Percentiles rank a stretch among this genome's conserved stretches.
These are phyloP conservation scores for Chloroceryle aenea DNA, from an alignment of 2,113 vertebrate species.

Conservation along the genomic window DNA sequence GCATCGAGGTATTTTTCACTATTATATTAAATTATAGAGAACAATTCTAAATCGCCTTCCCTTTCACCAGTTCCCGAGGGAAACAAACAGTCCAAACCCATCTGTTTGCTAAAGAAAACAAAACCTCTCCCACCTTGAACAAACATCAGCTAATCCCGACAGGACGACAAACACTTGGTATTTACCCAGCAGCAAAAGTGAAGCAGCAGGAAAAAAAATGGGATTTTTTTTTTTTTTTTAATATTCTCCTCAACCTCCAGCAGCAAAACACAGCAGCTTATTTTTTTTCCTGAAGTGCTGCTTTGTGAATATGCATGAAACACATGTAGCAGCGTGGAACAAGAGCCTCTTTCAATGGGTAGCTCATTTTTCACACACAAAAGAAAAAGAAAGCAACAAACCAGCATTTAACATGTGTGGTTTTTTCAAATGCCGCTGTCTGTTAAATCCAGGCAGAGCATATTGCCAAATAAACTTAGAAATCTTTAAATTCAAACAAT, in stretches of 20 bases:
- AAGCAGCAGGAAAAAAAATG: background rate
- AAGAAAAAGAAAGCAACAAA: background rate
- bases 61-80: background rate
- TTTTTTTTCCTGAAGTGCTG: background rate
- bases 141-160: conserved; percentile 12
- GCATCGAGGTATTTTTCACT: background rate
- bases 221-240: background rate
- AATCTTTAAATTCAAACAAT: background rate
- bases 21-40: background rate
- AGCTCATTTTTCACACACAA: conserved; percentile 11
- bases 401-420: background rate
- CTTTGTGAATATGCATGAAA: conserved; percentile 37
- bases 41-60: background rate
- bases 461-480: background rate
- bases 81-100: background rate
- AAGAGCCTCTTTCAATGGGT: background rate
- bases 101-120: conserved; percentile 10
- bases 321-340: background rate
- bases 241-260: conserved; percentile 25
- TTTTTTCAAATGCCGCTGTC: background rate
- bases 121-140: conserved; percentile 2
- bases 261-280: background rate
- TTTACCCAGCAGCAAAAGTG: background rate
- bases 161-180: background rate
- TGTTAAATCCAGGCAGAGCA: background rate